These are phyloP conservation scores for Notamacropus eugenii DNA, from an alignment of 2,797 vertebrate species.

Conservation along the genomic window DNA sequence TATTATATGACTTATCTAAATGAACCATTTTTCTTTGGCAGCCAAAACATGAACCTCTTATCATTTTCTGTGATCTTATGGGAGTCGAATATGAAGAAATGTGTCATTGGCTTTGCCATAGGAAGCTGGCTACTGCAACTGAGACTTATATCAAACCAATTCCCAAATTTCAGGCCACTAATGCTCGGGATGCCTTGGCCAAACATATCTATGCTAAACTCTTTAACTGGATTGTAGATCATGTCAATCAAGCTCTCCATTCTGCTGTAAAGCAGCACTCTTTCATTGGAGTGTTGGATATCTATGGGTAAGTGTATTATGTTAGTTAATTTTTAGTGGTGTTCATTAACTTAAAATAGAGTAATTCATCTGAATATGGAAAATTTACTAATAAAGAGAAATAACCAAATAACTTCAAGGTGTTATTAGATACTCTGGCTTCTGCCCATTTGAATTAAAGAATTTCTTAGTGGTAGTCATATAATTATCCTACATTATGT, in stretches of 20 bases:
- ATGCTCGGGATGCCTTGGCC: constrained; percentile 95
- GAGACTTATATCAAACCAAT: constrained; percentile 98
- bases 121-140: constrained; percentile 94
- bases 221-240: constrained; percentile 98
- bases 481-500: neutral
- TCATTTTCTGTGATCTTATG: constrained; percentile 95
- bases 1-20: constrained; percentile 50
- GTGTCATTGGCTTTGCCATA: constrained; percentile 98
- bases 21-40: constrained; percentile 77
- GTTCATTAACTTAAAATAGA: neutral
- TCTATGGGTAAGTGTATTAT: constrained; percentile 92
- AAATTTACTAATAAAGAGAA: constrained; percentile 14
- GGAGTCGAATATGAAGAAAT: constrained; percentile 96
- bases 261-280: constrained; percentile 95
- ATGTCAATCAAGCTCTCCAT: constrained; percentile 95
- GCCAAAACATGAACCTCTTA: constrained; percentile 94
- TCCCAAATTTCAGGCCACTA: constrained; percentile 94
- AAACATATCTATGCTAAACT: constrained; percentile 99
- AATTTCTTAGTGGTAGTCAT: constrained; percentile 22
- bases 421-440: constrained; percentile 39
- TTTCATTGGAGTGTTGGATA: constrained; percentile 98
- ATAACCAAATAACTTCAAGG: constrained; percentile 1
- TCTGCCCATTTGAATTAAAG: neutral
- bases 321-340: constrained; percentile 11
- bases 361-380: neutral